Evolutionary conservation across 2,113 vertebrate species (phyloP), one percentile per base, ranked within the genome.

Genomic region (Empidonax alnorum): DNA sequence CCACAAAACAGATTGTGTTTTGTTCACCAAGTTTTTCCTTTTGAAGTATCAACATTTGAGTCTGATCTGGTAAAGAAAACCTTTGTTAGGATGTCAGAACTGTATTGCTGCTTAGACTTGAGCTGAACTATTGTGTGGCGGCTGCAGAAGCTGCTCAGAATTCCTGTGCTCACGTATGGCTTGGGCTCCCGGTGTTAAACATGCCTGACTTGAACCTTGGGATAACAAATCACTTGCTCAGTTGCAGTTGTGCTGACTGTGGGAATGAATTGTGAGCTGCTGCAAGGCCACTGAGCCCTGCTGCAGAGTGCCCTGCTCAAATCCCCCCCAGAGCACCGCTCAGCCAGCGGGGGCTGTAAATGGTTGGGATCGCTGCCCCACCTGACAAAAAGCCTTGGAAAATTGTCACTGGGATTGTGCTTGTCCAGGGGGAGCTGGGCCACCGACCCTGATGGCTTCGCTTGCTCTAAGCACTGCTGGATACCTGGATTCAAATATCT

Each of bases 161-260:
- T 82, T 49, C 35, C 77, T 82, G 77, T 63, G 0, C 87, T 89
- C 84, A 56, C 84, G 44, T 81, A 33, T 0, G 56, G 62, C 84
- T 87, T 81, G n/a, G 93, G 86, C 68, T 93, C 41, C 77, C 91
- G 96, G 41, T 2, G 31, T 96, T 96, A 91, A 95, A 87, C 89
- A 79, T 94, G 93, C 93, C 76, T 95, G 96, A 91, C 84, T 93
- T 87, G 94, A 96, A 94, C 91, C 87, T 73, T 91, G 95, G 95
- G 77, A 87, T 84, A 82, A 91, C 93, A 93, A 93, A 50, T 87
- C 61, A 90, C 89, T 84, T 35, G 89, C 91, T 94, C 49, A 89
- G 89, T 84, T 84, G 93, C 65, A 78, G 0, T 95, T 95, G 78
- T 84, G 95, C 94, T 96, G 95, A 93, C 91, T 94, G 39, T 44